Conservation (phyloP, 1,140 invertebrate genomes). For the Drosophila parabipectinata region DNA sequence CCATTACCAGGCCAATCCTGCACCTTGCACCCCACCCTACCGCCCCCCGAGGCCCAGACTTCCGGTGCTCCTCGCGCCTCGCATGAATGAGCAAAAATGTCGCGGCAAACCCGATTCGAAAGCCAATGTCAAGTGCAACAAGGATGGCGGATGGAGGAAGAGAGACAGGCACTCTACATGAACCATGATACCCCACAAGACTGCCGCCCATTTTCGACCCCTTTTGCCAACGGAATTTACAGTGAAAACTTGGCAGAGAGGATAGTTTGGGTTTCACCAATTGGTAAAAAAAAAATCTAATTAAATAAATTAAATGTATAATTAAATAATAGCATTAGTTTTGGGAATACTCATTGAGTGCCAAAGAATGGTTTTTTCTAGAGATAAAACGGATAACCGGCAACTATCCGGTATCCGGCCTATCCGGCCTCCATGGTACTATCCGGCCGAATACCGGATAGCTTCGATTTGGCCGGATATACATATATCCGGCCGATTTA, state of each 20-base stretch:
- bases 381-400: too few relatives aligned
- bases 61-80: constrained; percentile 15
- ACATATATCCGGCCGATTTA: too few relatives aligned
- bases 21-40: constrained; percentile 7
- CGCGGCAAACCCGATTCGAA: constrained; percentile 45
- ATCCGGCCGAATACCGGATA: too few relatives aligned
- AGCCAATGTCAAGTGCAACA: constrained; percentile 71
- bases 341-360: too few relatives aligned
- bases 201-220: neutral
- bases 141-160: constrained; percentile 8
- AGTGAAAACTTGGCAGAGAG: neutral
- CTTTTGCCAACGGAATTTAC: neutral
- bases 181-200: constrained; percentile 16
- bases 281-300: too few relatives aligned
- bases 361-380: too few relatives aligned
- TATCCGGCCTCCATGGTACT: too few relatives aligned
- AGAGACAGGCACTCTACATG: constrained; percentile 38
- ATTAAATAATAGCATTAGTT: too few relatives aligned
- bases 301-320: too few relatives aligned
- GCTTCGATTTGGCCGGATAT: too few relatives aligned
- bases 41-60: constrained; percentile 4
- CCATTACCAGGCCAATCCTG: constrained; percentile 48
- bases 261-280: too few relatives aligned
- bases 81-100: constrained; percentile 66
- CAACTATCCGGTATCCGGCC: too few relatives aligned